Evolutionary conservation across 2,113 vertebrate species (phyloP).

Genomic region (Piaya cayana): DNA sequence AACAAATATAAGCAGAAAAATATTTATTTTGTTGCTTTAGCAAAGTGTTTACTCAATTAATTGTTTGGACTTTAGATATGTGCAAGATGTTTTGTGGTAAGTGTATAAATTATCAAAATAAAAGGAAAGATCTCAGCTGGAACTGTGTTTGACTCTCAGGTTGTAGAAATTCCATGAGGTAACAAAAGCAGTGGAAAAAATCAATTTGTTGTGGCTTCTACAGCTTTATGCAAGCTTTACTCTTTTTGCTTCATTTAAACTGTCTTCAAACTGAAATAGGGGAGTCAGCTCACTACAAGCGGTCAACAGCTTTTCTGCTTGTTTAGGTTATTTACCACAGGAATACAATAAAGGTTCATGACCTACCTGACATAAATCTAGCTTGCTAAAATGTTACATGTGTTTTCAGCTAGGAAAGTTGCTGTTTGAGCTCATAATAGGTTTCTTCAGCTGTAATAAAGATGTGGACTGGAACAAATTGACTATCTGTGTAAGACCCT

Average conservation of each 20-base stretch:
- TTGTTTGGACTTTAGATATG: background rate
- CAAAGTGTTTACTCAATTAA: background rate
- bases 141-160: background rate
- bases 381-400: slow-evolving; percentile 55
- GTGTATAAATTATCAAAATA: background rate
- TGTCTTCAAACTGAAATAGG: slow-evolving; percentile 37
- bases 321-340: slow-evolving; percentile 48
- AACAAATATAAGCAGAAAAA: background rate
- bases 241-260: slow-evolving; percentile 45
- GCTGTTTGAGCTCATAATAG: slow-evolving; percentile 39
- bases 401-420: slow-evolving; percentile 39
- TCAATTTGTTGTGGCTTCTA: slow-evolving; percentile 56
- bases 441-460: slow-evolving; percentile 50
- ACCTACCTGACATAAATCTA: slow-evolving; percentile 62
- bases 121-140: background rate
- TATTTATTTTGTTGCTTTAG: background rate
- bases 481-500: background rate
- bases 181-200: slow-evolving; percentile 58
- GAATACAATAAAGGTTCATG: slow-evolving; percentile 59
- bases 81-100: background rate
- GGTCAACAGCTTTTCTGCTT: slow-evolving; percentile 56
- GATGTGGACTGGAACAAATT: slow-evolving; percentile 35
- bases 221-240: slow-evolving; percentile 25
- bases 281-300: slow-evolving; percentile 47
- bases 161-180: slow-evolving; percentile 11